phyloP scores from a whole-genome alignment of 2,113 vertebrate species.

The Menura novaehollandiae region DNA sequence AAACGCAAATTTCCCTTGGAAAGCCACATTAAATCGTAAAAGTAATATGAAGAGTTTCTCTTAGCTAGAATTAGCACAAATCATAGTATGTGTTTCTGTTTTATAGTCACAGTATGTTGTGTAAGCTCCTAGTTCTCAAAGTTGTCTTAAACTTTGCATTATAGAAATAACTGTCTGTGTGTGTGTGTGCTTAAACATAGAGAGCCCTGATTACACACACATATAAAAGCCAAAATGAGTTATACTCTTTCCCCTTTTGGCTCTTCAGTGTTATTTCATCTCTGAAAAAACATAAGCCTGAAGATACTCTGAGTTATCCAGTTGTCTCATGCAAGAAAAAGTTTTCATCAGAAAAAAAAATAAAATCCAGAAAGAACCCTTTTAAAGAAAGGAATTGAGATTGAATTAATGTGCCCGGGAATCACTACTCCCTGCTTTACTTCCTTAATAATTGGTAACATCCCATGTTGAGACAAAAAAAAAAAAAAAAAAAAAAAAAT shows the following conservation, averaged over 20 bases:
- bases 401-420: background rate
- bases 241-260: background rate
- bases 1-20: background rate
- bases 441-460: background rate
- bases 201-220: background rate
- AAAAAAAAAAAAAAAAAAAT: background rate
- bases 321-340: background rate
- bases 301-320: background rate
- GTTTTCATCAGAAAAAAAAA: background rate
- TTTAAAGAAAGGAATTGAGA: background rate
- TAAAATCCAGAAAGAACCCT: rapidly evolving
- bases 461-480: background rate
- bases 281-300: background rate
- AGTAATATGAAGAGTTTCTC: background rate
- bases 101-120: rapidly evolving
- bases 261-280: background rate
- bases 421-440: background rate
- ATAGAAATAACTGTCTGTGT: background rate
- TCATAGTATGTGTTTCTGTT: background rate
- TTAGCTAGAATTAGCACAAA: background rate
- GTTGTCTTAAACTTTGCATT: background rate
- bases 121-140: background rate
- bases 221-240: background rate
- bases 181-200: background rate
- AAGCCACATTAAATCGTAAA: background rate